Conservation (phyloP, 2,797 vertebrate species). For the Alosa sapidissima region DNA sequence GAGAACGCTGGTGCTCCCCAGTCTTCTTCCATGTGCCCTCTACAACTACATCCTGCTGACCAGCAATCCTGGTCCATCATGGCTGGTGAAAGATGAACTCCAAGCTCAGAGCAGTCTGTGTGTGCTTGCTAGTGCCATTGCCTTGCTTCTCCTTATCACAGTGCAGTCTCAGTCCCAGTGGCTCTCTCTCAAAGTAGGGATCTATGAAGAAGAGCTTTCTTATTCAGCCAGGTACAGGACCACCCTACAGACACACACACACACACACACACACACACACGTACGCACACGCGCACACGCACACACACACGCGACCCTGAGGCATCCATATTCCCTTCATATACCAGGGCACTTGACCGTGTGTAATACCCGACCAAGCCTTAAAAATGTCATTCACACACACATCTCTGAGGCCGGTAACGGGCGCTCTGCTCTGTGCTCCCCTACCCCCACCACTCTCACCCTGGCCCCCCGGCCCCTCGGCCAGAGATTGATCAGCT, state of each 20-base stretch:
- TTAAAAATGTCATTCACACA: not conserved
- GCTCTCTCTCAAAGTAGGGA: too few species aligned
- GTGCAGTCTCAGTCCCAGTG: too few species aligned
- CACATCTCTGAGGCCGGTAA: not conserved
- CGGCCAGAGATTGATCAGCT: not conserved
- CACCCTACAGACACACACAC: not conserved
- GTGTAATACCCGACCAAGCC: not conserved
- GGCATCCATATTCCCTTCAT: not conserved
- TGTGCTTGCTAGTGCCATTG: too few species aligned
- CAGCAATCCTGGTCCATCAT: too few species aligned
- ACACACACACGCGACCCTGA: not conserved
- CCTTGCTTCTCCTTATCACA: too few species aligned
- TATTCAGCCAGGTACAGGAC: not conserved
- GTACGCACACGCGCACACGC: not conserved
- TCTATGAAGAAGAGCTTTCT: too few species aligned
- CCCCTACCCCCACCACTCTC: not conserved
- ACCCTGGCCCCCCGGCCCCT: not conserved
- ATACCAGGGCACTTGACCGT: not conserved
- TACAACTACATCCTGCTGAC: too few species aligned
- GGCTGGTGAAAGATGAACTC: too few species aligned
- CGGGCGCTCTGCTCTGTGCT: too few species aligned
- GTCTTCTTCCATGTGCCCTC: too few species aligned
- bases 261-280: conserved; percentile 39
- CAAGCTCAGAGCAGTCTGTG: too few species aligned
- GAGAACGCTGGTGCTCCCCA: too few species aligned